These are phyloP conservation scores for Melinopterus prodromus DNA, from an alignment of 2,888 invertebrate species.

Conservation along the genomic window DNA sequence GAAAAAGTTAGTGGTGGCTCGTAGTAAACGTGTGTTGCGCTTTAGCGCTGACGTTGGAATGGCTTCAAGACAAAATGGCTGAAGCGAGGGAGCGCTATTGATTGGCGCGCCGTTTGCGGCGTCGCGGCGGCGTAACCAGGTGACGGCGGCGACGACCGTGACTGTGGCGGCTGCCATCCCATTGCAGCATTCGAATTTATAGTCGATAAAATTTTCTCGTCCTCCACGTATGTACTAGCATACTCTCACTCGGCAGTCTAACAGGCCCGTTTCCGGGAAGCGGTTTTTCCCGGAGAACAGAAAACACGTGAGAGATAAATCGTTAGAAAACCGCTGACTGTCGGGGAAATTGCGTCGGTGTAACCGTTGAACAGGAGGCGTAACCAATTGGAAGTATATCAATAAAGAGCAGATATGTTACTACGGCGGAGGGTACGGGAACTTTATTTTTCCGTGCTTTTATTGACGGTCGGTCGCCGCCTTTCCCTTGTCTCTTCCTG, in stretches of 20 bases:
- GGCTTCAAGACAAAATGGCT: conserved; percentile 62
- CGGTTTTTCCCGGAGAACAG: background rate
- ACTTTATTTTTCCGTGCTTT: conserved; percentile 54
- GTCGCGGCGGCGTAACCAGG: conserved; percentile 57
- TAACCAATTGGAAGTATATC: conserved; percentile 56
- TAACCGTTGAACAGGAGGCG: conserved; percentile 45
- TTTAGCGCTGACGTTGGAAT: conserved; percentile 44
- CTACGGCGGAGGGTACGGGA: conserved; percentile 9
- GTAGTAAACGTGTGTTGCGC: background rate
- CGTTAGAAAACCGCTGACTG: conserved; percentile 49
- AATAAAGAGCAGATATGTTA: conserved; percentile 48
- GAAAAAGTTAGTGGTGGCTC: background rate
- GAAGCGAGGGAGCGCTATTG: conserved; percentile 59
- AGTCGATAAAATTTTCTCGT: conserved; percentile 59
- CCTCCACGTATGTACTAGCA: conserved; percentile 46
- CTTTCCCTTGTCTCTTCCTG: conserved; percentile 65
- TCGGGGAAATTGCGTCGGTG: conserved; percentile 43
- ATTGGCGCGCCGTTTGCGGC: conserved; percentile 57
- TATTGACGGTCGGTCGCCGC: conserved; percentile 62
- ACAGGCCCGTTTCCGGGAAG: conserved; percentile 17
- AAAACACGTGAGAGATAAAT: conserved; percentile 15
- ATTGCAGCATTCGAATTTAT: conserved; percentile 60
- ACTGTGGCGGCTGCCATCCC: conserved; percentile 44
- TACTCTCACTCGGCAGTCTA: background rate
- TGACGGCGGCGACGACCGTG: conserved; percentile 44